Evolutionary conservation across 2,888 invertebrate species (phyloP), one percentile per base, ranked within the genome.

Genomic region (Cryptocephalus primarius): DNA sequence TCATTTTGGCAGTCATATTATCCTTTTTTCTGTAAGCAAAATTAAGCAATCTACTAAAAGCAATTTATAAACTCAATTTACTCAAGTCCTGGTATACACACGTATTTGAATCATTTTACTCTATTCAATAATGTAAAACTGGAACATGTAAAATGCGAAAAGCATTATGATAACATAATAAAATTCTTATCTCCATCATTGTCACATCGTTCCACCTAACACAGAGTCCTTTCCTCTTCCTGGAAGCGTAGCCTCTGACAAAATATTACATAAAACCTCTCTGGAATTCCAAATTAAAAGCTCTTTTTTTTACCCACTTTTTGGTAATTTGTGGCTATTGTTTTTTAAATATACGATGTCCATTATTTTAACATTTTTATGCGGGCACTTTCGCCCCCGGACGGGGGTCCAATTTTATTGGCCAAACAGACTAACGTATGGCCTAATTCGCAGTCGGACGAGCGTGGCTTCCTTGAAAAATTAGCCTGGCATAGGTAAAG

Each of bases 311-410:
- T 42, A 42, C 46, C 40, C 48, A 43, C 42, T 49, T 46, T 33
- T 42, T 38, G 33, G 48, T 53, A 53, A 53, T 53, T 53, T 53
- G 53, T 53, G 53, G 53, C 45, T 51, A 53, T 51, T 53, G 53
- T 51, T 53, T 53, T 53, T 53, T 53, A 47, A 53, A 53, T 53
- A 49, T 53, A 53, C 48, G 51, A 51, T 51, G 51, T 53, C 53
- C 53, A 51, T 51, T 51, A 51, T 53, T 51, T 47, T 43, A 51
- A 53, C 53, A 51, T 51, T 54, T 54, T 54, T 48, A 50, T 52
- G 48, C 41, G 22, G 22, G 22, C 22, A 22, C 46, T 42, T 40
- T 49, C 42, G 47, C 45, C 45, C 44, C 34, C 39, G 47, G 48
- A 50, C 45, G 50, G 54, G 48, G 40, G 22, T 22, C 22, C 22